Evolutionary conservation across 2,797 vertebrate species (phyloP).

Genomic region (Mormyrops boulengeri): DNA sequence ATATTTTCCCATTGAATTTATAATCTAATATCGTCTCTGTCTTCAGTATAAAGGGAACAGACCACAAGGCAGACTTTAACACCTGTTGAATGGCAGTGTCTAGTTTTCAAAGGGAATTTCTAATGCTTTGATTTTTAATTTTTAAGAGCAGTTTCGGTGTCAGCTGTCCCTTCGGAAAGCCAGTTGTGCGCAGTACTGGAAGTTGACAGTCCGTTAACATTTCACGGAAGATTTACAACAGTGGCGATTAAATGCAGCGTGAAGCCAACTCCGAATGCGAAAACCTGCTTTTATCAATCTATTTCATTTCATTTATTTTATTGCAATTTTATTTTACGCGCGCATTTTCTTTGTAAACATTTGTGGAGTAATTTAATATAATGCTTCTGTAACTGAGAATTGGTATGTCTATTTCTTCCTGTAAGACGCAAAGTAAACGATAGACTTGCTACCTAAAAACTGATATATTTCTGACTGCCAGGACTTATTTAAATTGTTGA

Average conservation of each 20-base stretch:
- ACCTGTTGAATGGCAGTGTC: conserved; percentile 28
- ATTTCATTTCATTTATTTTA: neutral
- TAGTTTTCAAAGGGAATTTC: conserved; percentile 19
- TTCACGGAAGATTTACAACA: conserved; percentile 3
- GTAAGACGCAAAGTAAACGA: neutral
- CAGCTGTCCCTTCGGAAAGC: neutral
- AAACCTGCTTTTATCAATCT: conserved; percentile 5
- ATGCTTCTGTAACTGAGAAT: conserved; percentile 13
- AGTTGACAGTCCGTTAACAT: neutral
- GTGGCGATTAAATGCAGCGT: conserved; percentile 5
- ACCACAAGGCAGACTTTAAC: conserved; percentile 13
- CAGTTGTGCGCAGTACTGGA: neutral
- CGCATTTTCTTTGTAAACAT: conserved; percentile 7
- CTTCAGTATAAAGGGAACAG: neutral
- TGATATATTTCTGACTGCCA: neutral
- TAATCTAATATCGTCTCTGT: neutral
- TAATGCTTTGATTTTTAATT: conserved; percentile 13
- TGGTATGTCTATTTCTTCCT: neutral
- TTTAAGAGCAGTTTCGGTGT: neutral
- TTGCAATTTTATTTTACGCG: conserved; percentile 14
- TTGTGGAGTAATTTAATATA: neutral
- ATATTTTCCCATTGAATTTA: neutral
- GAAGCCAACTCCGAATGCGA: neutral
- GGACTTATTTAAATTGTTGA: neutral
- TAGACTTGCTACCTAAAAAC: neutral